Base-by-base conservation (phyloP, 2,113 vertebrate genomes). In the Muscicapa adusta region DNA sequence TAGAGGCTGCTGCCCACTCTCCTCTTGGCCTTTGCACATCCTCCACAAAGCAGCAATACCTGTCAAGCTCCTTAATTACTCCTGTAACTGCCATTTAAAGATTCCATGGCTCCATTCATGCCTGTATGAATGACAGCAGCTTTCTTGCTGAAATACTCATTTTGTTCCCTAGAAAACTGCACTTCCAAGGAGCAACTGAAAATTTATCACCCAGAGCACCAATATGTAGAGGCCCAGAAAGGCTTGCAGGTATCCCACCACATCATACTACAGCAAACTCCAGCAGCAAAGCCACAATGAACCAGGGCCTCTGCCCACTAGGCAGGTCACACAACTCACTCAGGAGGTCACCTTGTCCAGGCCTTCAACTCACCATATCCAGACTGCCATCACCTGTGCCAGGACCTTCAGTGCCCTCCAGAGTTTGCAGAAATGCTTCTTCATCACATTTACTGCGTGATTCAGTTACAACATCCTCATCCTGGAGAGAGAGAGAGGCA, bases 281-380 rank as follows among this genome's bases (percentile, higher is more conserved):
- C 51, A 77, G 20, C 1, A 84, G 38, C 29, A 48, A 40, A 70
- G 61, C 16, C 38, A 45, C 12, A 80, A 23, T 2, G 10, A 34
- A 71, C 14, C 28, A 74, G 51, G 8, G 25, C 17, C n/a, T 28
- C 57, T 81, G 53, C 65, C 56, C 22, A 31, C 10, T 1, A 51
- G 47, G n/a, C 1, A 42, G 54, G 14, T 54, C 45, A 50, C n/a
- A 62, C 19, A 42, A 36, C 0, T 2, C 40, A 28, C 25, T 38
- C 43, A 60, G 48, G 56, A 38, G 43, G 12, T 61, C 51, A 60
- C 53, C 20, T 43, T 17, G 24, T n/a, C 42, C 38, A 42, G 3
- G 18, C 20, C 51, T 70, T 29, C 43, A 78, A 96, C 97, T 96
- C 80, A 98, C 97, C 95, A 48, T 2, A 40, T 75, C 36, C 42